phyloP scores from a whole-genome alignment of 2,113 vertebrate species.

The Vulpes ferrilata region DNA sequence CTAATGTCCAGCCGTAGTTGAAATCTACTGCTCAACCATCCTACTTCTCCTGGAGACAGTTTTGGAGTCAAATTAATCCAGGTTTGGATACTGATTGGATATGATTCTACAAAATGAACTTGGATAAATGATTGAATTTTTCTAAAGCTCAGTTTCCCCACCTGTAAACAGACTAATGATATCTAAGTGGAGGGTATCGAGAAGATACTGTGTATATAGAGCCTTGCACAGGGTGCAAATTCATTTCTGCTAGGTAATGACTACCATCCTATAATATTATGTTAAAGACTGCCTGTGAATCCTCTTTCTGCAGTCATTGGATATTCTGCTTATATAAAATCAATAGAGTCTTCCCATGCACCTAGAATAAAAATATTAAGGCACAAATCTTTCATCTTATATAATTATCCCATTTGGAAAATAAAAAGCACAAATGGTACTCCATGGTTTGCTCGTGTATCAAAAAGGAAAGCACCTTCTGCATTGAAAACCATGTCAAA shows the following conservation, averaged over 20 bases:
- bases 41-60: background rate
- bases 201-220: background rate
- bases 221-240: background rate
- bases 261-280: background rate
- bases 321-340: background rate
- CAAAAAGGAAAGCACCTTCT: background rate
- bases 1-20: background rate
- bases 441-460: background rate
- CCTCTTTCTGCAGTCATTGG: background rate
- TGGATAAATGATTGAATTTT: background rate
- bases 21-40: background rate
- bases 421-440: slow-evolving; percentile 52
- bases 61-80: background rate
- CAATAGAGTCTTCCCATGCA: background rate
- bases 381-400: slow-evolving; percentile 19
- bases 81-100: background rate
- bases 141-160: background rate
- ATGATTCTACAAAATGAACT: background rate
- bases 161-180: background rate
- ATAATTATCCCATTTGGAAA: slow-evolving; percentile 58
- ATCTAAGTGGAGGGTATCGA: background rate
- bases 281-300: background rate
- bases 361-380: slow-evolving; percentile 44
- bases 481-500: slow-evolving; percentile 48
- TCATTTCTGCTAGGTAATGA: background rate